phyloP scores from a whole-genome alignment of 2,888 invertebrate species.

The Acanthosepion lycidas region DNA sequence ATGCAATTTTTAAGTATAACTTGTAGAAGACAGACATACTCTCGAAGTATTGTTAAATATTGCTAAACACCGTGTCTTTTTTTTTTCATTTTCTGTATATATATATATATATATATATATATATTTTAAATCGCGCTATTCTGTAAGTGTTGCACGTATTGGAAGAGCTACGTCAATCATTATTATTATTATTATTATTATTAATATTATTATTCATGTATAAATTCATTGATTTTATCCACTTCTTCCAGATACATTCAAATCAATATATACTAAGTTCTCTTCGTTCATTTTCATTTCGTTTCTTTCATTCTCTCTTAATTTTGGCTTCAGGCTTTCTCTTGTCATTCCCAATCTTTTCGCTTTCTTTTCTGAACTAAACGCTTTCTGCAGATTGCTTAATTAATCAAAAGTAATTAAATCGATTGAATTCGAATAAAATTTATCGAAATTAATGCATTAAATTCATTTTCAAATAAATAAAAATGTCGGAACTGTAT shows the following conservation, averaged over 20 bases:
- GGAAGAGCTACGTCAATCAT: no score
- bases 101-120: no score
- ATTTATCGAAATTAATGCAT: not conserved
- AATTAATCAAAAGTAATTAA: slow-evolving; percentile 38
- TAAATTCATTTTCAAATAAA: not conserved
- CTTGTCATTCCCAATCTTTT: not conserved
- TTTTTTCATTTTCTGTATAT: no score
- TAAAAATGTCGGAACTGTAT: not conserved
- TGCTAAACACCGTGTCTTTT: no score
- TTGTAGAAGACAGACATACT: no score
- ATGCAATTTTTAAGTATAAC: no score
- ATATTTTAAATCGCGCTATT: no score
- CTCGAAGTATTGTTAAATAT: no score
- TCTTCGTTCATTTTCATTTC: not conserved
- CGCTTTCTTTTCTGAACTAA: not conserved
- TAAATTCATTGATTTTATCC: no score
- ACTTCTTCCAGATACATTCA: not conserved
- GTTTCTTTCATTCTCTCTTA: not conserved
- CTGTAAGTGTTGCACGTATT: no score
- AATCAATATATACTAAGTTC: not conserved
- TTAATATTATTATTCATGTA: no score
- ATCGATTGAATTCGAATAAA: not conserved
- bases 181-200: no score
- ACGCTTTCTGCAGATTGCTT: not conserved
- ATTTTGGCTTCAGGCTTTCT: not conserved